These are phyloP conservation scores for rat (Rattus norvegicus) DNA, from an alignment of 2,113 vertebrate genomes.

Conservation along the genomic window GRCr8 NC_086026.1:39021001-39021500, in stretches of 20 bases:
- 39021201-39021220: background rate
- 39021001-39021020: background rate
- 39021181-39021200: constrained; percentile 5
- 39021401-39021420: background rate
- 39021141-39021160: background rate
- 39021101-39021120: background rate
- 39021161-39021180: background rate
- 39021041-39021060: background rate
- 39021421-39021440: too few species aligned
- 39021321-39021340: background rate
- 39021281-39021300: too few species aligned
- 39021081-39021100: too few species aligned
- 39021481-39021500: too few species aligned
- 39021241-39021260: background rate
- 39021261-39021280: background rate
- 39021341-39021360: rapidly evolving
- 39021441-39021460: too few species aligned
- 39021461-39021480: too few species aligned
- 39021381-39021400: background rate
- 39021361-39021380: background rate
- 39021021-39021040: background rate
- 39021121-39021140: background rate
- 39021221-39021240: background rate
- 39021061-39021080: background rate
- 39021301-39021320: background rate